Percentiles rank a stretch among this genome's conserved stretches.
These are phyloP conservation scores for Rhombomys opimus DNA, from an alignment of 2,113 vertebrate genomes.

Conservation along the genomic window DNA sequence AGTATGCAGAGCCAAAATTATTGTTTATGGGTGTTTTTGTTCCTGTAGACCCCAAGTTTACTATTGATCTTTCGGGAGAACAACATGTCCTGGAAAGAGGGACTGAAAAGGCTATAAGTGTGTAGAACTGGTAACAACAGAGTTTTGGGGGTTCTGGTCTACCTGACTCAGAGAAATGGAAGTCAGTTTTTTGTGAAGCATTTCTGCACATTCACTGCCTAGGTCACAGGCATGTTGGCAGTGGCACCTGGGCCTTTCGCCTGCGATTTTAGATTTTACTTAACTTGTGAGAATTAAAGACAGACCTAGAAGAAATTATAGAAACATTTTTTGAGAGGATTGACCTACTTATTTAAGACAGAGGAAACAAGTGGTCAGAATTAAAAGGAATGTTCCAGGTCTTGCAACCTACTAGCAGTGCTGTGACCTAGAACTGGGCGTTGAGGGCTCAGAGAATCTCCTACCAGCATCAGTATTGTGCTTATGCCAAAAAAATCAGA, in stretches of 20 bases:
- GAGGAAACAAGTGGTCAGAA: neutral
- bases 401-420: neutral
- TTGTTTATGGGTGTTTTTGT: slow-evolving; percentile 30
- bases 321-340: neutral
- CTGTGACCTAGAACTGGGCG: neutral
- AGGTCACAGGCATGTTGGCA: neutral
- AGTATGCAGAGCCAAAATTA: neutral
- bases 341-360: neutral
- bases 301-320: neutral
- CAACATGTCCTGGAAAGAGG: neutral
- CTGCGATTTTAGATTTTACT: neutral
- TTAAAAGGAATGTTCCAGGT: neutral
- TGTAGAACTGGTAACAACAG: neutral
- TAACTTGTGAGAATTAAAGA: neutral
- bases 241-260: neutral
- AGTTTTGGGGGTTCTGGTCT: neutral
- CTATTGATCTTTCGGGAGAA: neutral
- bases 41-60: neutral
- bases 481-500: slow-evolving; percentile 4
- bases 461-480: neutral
- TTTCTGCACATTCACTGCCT: neutral
- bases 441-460: neutral
- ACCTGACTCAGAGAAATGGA: slow-evolving; percentile 5
- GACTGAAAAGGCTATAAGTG: neutral
- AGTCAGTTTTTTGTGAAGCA: neutral